Percentiles rank a stretch among this genome's conserved stretches.
These are phyloP conservation scores for Camelus bactrianus DNA, from an alignment of 2,113 vertebrate species.

Conservation along the genomic window DNA sequence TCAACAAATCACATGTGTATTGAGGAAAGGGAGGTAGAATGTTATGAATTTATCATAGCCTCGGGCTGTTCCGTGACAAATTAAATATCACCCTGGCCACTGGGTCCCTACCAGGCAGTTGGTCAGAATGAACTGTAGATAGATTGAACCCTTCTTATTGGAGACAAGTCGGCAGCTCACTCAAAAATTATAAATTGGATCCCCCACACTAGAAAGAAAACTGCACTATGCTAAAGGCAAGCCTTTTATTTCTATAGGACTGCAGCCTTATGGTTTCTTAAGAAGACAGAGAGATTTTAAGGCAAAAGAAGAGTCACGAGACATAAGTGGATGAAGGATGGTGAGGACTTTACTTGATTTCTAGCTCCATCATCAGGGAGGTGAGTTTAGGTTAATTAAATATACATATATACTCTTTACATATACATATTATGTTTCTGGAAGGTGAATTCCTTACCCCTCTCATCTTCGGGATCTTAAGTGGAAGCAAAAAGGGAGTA, in stretches of 20 bases:
- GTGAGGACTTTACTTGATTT: background rate
- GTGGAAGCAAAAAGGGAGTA: background rate
- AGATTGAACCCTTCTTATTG: slow-evolving; percentile 34
- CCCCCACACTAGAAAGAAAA: slow-evolving; percentile 14
- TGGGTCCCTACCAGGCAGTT: slow-evolving; percentile 37
- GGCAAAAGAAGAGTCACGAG: background rate
- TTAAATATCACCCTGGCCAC: slow-evolving; percentile 79
- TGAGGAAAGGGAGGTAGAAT: slow-evolving; percentile 37
- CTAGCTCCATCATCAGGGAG: background rate
- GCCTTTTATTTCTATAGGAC: background rate
- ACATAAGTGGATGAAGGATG: background rate
- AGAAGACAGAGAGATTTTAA: background rate
- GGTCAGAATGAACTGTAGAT: slow-evolving; percentile 52
- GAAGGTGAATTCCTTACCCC: background rate
- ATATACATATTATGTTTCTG: background rate
- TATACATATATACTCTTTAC: background rate
- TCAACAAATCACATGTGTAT: slow-evolving; percentile 69
- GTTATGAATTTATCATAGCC: slow-evolving; percentile 78
- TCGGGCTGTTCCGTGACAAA: slow-evolving; percentile 74
- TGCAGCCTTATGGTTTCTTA: background rate
- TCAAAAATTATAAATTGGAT: slow-evolving; percentile 7
- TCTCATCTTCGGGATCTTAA: background rate
- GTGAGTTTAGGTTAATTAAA: background rate
- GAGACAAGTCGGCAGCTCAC: slow-evolving; percentile 5
- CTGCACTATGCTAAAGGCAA: background rate